These are phyloP conservation scores for Nestor notabilis DNA, from an alignment of 2,113 vertebrate species.

Conservation along the genomic window DNA sequence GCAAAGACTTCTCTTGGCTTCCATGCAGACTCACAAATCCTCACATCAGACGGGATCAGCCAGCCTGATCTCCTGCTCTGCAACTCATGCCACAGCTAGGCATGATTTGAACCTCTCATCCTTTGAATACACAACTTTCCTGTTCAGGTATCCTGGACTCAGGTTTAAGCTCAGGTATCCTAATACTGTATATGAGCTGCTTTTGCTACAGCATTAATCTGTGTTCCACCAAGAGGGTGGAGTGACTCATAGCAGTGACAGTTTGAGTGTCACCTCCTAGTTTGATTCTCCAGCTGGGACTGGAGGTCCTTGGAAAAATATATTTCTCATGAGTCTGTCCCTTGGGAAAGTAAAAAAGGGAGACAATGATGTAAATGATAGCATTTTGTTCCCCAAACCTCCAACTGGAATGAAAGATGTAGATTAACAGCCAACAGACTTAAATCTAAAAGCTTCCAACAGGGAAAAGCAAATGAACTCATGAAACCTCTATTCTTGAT, in stretches of 20 bases:
- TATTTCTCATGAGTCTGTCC: not conserved
- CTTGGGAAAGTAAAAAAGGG: not conserved
- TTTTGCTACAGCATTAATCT: not conserved
- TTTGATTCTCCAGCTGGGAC: not conserved
- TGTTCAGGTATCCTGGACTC: not conserved
- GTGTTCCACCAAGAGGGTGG: not conserved
- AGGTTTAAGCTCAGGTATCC: not conserved
- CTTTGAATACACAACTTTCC: not conserved
- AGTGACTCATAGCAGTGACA: not conserved
- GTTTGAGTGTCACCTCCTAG: not conserved
- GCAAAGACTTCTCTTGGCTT: not conserved
- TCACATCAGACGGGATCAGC: not conserved
- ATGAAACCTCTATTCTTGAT: not conserved
- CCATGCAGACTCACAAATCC: not conserved
- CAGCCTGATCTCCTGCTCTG: not conserved
- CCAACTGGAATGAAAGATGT: not conserved
- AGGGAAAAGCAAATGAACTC: not conserved
- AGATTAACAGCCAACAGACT: not conserved
- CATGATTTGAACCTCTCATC: not conserved
- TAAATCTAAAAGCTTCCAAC: not conserved
- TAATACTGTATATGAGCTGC: not conserved
- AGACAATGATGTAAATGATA: not conserved
- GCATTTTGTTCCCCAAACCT: not conserved
- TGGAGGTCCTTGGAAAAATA: not conserved
- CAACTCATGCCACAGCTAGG: not conserved